phyloP scores from a whole-genome alignment of 2,113 vertebrate species.

The Sialia sialis region DNA sequence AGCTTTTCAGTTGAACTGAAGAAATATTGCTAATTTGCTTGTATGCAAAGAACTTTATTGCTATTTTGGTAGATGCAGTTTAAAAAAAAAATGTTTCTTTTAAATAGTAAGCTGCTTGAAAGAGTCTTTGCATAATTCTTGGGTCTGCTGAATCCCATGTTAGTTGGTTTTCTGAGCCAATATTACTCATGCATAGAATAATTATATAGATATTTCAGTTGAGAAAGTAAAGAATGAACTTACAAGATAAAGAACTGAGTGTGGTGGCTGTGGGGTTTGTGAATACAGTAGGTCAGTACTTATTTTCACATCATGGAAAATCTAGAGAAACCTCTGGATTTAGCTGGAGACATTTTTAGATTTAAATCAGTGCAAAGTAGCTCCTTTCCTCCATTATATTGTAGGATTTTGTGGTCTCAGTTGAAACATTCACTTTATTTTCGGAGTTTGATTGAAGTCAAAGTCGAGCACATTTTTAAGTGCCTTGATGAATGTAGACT shows the following conservation, averaged over 20 bases:
- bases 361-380: neutral
- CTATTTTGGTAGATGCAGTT: neutral
- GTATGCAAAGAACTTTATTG: neutral
- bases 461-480: neutral
- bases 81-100: neutral
- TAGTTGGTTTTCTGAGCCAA: constrained; percentile 23
- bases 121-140: constrained; percentile 38
- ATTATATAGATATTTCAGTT: constrained; percentile 8
- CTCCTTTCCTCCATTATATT: neutral
- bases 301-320: neutral
- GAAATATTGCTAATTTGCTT: constrained; percentile 8
- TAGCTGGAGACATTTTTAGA: neutral
- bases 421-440: neutral
- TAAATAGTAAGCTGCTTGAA: constrained; percentile 54
- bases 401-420: neutral
- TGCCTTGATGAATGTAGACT: neutral
- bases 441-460: neutral
- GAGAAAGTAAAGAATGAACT: neutral
- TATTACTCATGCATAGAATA: neutral
- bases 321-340: neutral
- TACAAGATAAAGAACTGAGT: neutral
- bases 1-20: neutral
- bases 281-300: neutral
- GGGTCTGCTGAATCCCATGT: constrained; percentile 7
- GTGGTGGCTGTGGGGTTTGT: neutral